Evolutionary conservation across 2,888 invertebrate genomes (phyloP), one percentile per base, ranked within the genome.

Genomic region (Diaphora mendica): DNA sequence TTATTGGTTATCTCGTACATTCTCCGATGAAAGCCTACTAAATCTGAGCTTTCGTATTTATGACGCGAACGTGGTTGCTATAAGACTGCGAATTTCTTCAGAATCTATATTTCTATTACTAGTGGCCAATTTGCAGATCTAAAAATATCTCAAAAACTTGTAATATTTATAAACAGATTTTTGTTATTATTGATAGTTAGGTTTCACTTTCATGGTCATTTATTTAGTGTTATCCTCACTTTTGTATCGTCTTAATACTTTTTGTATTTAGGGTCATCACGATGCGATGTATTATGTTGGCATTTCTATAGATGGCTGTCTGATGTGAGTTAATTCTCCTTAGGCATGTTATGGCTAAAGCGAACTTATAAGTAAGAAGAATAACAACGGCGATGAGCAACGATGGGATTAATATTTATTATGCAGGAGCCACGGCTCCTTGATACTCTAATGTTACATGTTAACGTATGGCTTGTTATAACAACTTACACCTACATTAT

Each of bases 11-110:
- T 82, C 79, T 77, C 79, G 75, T 73, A 85, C 84, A 87, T 86
- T 86, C 82, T 82, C 77, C 82, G 78, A 82, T 76, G 82, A 85
- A 82, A 85, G 84, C 87, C 87, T 88, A 85, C 86, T 89, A 90
- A 90, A 90, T 89, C 89, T 89, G 84, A 80, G 80, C 80, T 75
- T 74, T 76, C 74, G 81, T 90, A 89, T 91, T 91, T 90, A 91
- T 89, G 87, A 83, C 72, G 76, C 70, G 81, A 71, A 89, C 92
- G 91, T 92, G 92, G 70, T 82, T 85, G 80, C 83, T 86, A 78
- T 79, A 9, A 74, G 48, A 74, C 51, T 69, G 64, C 35, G 59
- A 48, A 74, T 70, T 67, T 48, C 67, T 51, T 62, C 62, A 15
- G 13, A 67, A 15, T 23, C 51, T 48, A 71, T 65, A 48, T 70